Percentiles rank a stretch among this genome's conserved stretches.
These are phyloP conservation scores for Araneus ventricosus DNA, from an alignment of 1,140 invertebrate genomes.

Conservation along the genomic window DNA sequence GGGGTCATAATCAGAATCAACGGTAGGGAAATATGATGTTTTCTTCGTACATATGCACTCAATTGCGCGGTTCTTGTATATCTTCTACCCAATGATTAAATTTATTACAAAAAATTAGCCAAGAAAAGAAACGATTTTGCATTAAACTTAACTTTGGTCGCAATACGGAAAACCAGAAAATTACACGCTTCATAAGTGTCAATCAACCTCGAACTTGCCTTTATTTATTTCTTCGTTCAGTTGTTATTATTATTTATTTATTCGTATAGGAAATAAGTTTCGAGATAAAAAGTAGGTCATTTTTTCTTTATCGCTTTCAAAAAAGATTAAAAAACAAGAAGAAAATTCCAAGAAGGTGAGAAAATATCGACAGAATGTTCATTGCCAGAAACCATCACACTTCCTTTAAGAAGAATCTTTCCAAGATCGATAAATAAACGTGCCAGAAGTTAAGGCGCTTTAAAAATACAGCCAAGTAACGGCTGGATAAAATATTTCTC, in stretches of 20 bases:
- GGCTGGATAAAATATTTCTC: not conserved
- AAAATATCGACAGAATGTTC: not conserved
- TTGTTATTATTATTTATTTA: conserved; percentile 13
- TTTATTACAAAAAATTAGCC: not conserved
- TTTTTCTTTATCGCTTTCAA: not conserved
- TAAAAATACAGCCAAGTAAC: not conserved
- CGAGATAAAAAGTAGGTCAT: conserved; percentile 6
- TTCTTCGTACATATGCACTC: too few relatives aligned
- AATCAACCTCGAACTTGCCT: not conserved
- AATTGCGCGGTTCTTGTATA: too few relatives aligned
- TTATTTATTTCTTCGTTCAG: not conserved
- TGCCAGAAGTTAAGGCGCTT: not conserved
- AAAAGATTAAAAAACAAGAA: not conserved
- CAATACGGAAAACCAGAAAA: not conserved
- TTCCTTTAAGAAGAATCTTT: not conserved
- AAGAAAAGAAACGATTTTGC: not conserved
- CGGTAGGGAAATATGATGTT: too few relatives aligned
- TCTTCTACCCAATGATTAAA: too few relatives aligned
- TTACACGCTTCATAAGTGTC: not conserved
- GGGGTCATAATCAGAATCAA: too few relatives aligned
- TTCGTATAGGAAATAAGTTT: not conserved
- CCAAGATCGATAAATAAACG: conserved; percentile 7
- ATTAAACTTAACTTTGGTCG: not conserved
- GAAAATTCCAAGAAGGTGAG: not conserved
- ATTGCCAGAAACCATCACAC: not conserved